These are phyloP conservation scores for Mystacides longicornis DNA, from an alignment of 2,888 invertebrate species.

Conservation along the genomic window DNA sequence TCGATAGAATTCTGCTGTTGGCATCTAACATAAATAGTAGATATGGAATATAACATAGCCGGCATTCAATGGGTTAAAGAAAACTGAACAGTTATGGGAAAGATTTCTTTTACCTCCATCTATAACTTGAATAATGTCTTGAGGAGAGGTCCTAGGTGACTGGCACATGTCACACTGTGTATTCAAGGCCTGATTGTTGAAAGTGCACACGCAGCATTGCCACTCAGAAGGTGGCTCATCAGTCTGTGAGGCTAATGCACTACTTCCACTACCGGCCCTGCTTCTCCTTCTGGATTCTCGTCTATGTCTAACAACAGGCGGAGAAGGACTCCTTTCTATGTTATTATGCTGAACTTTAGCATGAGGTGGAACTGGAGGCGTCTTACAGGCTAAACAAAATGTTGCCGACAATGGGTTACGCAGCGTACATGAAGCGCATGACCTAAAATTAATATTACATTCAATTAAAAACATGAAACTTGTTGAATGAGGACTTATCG, in stretches of 20 bases:
- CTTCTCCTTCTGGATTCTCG: slow-evolving; percentile 2
- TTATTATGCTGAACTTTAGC: neutral
- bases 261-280: neutral
- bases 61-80: no score
- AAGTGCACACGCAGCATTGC: slow-evolving; percentile 78
- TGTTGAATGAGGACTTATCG: no score
- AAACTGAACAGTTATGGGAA: no score
- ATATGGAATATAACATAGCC: no score
- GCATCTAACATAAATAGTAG: no score
- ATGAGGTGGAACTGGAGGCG: slow-evolving; percentile 47
- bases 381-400: slow-evolving; percentile 71
- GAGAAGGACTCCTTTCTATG: slow-evolving; percentile 4
- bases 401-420: slow-evolving; percentile 65
- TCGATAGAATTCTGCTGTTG: no score
- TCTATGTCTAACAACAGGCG: slow-evolving; percentile 7
- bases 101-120: slow-evolving; percentile 23
- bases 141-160: slow-evolving; percentile 41
- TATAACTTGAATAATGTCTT: slow-evolving; percentile 18
- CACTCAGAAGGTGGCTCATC: slow-evolving; percentile 36
- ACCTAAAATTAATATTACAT: slow-evolving; percentile 39
- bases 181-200: slow-evolving; percentile 56
- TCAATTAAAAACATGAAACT: no score
- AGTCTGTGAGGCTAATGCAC: neutral
- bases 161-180: slow-evolving; percentile 71
- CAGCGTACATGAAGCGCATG: slow-evolving; percentile 73